Evolutionary conservation across 2,888 invertebrate species (phyloP).

Genomic region (Dascillus cervinus): DNA sequence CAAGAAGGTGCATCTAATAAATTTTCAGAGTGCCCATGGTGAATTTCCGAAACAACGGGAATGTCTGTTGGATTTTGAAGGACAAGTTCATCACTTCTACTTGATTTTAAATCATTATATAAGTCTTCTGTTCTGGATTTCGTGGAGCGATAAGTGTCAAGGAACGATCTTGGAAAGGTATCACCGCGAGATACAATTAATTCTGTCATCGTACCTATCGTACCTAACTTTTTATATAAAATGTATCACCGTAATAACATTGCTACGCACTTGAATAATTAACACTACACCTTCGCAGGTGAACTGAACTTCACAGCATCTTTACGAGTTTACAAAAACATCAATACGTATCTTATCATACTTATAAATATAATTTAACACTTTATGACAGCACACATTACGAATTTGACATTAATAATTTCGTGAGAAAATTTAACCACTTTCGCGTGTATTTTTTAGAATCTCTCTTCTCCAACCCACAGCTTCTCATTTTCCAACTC

Average conservation of each 20-base stretch:
- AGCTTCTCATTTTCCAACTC: too few relatives aligned
- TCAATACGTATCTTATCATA: conserved; percentile 10
- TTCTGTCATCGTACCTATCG: too few relatives aligned
- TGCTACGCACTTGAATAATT: not conserved
- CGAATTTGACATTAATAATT: too few relatives aligned
- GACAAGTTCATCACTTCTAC: conserved; percentile 47
- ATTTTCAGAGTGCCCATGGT: conserved; percentile 43
- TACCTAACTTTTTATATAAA: conserved; percentile 11
- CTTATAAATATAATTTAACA: conserved; percentile 11
- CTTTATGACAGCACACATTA: conserved; percentile 3
- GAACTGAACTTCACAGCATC: not conserved
- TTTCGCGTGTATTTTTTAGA: too few relatives aligned
- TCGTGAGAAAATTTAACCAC: too few relatives aligned
- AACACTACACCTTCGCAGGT: not conserved
- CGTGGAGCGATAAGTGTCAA: conserved; percentile 37
- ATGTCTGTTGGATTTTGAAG: conserved; percentile 43
- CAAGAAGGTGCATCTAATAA: conserved; percentile 35
- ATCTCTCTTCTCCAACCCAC: too few relatives aligned
- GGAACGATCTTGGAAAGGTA: conserved; percentile 41
- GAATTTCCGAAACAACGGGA: conserved; percentile 38
- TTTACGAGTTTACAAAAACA: conserved; percentile 4
- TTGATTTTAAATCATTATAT: conserved; percentile 44
- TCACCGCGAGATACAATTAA: conserved; percentile 41
- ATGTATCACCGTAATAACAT: not conserved
- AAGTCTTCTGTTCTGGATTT: conserved; percentile 35